Base-by-base conservation (phyloP, 2,113 vertebrate genomes). In the Myocastor coypus region DNA sequence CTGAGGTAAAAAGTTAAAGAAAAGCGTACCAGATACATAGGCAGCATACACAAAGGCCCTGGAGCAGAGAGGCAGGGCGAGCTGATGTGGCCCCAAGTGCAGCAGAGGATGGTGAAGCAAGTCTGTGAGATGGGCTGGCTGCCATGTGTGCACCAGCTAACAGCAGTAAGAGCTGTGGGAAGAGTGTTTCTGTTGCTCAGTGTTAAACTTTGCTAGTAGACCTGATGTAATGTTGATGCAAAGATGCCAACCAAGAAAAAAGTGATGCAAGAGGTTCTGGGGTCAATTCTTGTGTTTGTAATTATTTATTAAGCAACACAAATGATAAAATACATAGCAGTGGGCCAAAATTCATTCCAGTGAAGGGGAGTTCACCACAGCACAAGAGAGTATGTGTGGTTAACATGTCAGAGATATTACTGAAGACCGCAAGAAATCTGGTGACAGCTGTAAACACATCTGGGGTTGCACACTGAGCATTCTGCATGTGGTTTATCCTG, bases 401-500 rank as follows among this genome's bases (percentile, higher is more conserved):
- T 71, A 50, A 24, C 3, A 34, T 37, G 73, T 30, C 12, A 42
- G 14, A 78, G 19, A 19, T 6, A 12, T 16, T 17, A 37, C 78
- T 64, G 6, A 32, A 26, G 81, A n/a, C 20, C 32, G 8, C 22
- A 46, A 5, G 55, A 50, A 84, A 28, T 37, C 8, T 26, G 32
- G 26, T 12, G 28, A 28, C 13, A 32, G 46, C 8, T 42, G 1
- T 1, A 26, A 7, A 3, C 16, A 9, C 0, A 3, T 28, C n/a
- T 9, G n/a, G 42, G 22, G 6, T 24, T 13, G 46, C 8, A 34
- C 0, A 63, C 16, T 8, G n/a, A 34, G 14, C 22, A 19, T 37
- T 14, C 26, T 0, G 0, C 19, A 30, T 22, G 19, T 24, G 20
- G 42, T 52, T 81, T 64, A 40, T 14, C n/a, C 40, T 20, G 17